phyloP scores from a whole-genome alignment of 2,797 vertebrate species.

The Darevskia nairensis region DNA sequence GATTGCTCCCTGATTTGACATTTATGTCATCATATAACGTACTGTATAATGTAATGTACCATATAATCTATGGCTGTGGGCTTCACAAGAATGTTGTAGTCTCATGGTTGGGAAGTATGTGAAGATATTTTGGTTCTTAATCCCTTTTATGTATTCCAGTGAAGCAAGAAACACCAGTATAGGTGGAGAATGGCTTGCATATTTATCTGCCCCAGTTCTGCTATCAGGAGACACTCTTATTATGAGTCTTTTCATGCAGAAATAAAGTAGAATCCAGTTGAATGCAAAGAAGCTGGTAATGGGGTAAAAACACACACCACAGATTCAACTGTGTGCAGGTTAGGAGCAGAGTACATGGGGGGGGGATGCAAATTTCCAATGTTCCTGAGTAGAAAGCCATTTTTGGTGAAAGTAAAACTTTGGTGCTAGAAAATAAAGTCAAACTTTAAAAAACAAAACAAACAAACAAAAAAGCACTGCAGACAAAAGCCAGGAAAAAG shows the following conservation, averaged over 20 bases:
- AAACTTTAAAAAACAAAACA: no score
- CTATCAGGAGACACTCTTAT: neutral
- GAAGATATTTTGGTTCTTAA: neutral
- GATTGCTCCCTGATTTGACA: neutral
- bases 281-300: neutral
- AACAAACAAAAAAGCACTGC: neutral
- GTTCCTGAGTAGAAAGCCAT: neutral
- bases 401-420: neutral
- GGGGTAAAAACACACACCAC: neutral
- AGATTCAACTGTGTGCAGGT: neutral
- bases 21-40: neutral
- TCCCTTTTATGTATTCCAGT: neutral
- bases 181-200: neutral
- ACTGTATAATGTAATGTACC: neutral
- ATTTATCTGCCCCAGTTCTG: neutral
- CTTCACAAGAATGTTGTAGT: neutral
- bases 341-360: neutral
- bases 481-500: neutral
- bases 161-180: neutral
- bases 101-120: neutral
- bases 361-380: neutral
- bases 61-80: neutral
- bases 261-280: slow-evolving; percentile 1
- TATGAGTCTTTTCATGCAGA: neutral
- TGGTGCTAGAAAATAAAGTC: slow-evolving; percentile 1